Conservation (phyloP, 2,797 vertebrate species). For the Passerculus sandwichensis region DNA sequence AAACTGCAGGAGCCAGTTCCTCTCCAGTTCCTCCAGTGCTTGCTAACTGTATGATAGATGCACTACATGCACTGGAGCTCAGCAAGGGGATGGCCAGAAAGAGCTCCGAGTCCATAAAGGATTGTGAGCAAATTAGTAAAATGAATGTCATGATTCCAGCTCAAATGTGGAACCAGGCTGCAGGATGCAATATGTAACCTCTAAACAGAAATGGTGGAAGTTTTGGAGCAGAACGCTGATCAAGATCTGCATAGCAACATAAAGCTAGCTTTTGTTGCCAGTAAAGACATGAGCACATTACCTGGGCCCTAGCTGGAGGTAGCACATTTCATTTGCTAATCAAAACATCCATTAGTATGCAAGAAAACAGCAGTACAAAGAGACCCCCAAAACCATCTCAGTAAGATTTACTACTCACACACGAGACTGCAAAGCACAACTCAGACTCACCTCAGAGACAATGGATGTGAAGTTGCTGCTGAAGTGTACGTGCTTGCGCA, state of each 20-base stretch:
- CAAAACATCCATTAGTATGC: neutral
- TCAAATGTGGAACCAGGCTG: neutral
- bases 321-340: neutral
- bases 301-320: neutral
- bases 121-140: neutral
- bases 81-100: neutral
- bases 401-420: neutral
- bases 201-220: neutral
- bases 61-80: neutral
- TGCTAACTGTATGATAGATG: neutral
- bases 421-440: neutral
- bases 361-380: neutral
- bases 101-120: neutral
- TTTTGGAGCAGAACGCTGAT: neutral
- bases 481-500: constrained; percentile 75
- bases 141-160: neutral
- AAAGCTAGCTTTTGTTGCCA: neutral
- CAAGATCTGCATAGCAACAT: neutral
- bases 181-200: neutral
- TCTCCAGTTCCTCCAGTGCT: neutral
- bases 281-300: neutral
- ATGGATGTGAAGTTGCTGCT: constrained; percentile 80
- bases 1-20: neutral
- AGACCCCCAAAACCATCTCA: neutral
- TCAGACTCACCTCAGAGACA: constrained; percentile 78